Evolutionary conservation across 2,888 invertebrate genomes (phyloP).

Genomic region (Athalia rosae): DNA sequence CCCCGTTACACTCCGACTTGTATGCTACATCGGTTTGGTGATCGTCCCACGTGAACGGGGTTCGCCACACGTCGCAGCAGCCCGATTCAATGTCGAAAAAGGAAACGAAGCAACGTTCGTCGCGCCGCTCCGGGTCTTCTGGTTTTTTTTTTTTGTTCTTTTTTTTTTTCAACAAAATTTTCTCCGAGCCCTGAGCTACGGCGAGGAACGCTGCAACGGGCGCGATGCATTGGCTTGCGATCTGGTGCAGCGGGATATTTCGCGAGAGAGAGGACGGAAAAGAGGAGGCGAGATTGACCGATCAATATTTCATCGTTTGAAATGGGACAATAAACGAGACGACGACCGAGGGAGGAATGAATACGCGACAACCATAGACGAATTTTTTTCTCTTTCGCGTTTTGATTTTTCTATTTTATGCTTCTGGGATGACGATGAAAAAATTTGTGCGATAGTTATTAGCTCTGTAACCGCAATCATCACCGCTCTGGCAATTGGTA

Average conservation of each 20-base stretch:
- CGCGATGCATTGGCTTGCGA: background rate
- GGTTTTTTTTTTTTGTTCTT: too few relatives aligned
- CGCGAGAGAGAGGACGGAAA: constrained; percentile 19
- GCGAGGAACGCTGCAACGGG: background rate
- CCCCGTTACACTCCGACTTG: too few relatives aligned
- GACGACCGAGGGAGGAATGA: background rate
- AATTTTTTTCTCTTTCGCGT: background rate
- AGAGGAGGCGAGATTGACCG: constrained; percentile 3
- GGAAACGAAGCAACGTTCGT: too few relatives aligned
- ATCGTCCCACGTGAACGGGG: constrained; percentile 35
- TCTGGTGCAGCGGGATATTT: constrained; percentile 27
- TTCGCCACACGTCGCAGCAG: background rate
- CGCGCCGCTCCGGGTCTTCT: too few relatives aligned
- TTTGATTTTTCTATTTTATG: too few relatives aligned
- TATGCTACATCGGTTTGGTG: background rate
- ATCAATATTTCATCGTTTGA: constrained; percentile 40
- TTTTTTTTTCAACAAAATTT: too few relatives aligned
- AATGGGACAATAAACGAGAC: constrained; percentile 16
- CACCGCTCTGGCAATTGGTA: too few relatives aligned
- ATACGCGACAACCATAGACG: background rate
- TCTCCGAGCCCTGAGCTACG: too few relatives aligned
- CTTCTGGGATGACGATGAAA: too few relatives aligned
- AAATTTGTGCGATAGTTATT: too few relatives aligned
- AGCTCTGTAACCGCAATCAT: too few relatives aligned
- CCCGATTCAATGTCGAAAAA: background rate